Evolutionary conservation across 2,888 invertebrate species (phyloP).

Genomic region (Heliconius cydno): DNA sequence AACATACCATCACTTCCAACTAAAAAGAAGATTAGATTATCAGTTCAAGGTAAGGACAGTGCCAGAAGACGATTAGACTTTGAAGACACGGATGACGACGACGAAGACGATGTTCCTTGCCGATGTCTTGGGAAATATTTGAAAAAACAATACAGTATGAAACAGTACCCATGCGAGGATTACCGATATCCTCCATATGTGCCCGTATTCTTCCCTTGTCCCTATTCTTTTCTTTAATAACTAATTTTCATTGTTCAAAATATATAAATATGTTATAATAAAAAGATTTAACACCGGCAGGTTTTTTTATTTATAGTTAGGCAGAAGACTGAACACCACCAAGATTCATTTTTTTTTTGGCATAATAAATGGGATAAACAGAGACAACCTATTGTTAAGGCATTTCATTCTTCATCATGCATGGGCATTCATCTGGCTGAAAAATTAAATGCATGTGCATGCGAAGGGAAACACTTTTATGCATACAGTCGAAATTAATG

Average conservation of each 20-base stretch:
- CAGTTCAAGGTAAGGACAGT: constrained; percentile 17
- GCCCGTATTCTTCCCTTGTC: constrained; percentile 40
- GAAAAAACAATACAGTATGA: constrained; percentile 33
- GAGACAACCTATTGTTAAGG: too few species aligned
- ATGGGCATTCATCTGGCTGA: too few species aligned
- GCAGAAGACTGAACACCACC: too few species aligned
- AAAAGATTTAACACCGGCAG: too few species aligned
- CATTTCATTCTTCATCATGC: too few species aligned
- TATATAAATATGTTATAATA: background rate
- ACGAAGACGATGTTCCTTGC: constrained; percentile 44
- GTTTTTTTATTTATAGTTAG: too few species aligned
- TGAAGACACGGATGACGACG: constrained; percentile 36
- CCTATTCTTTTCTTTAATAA: constrained; percentile 13
- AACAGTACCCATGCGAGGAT: constrained; percentile 38
- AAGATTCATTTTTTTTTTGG: too few species aligned
- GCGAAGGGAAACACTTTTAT: too few species aligned
- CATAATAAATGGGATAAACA: too few species aligned
- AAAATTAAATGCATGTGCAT: too few species aligned
- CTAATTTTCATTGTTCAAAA: background rate
- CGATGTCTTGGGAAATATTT: constrained; percentile 46
- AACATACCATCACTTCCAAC: background rate
- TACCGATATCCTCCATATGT: constrained; percentile 41
- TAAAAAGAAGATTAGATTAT: constrained; percentile 24
- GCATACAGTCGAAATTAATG: too few species aligned
- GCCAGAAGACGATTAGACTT: constrained; percentile 14